Evolutionary conservation across 2,888 invertebrate genomes (phyloP), one percentile per base, ranked within the genome.

Genomic region (Thymelicus sylvestris): DNA sequence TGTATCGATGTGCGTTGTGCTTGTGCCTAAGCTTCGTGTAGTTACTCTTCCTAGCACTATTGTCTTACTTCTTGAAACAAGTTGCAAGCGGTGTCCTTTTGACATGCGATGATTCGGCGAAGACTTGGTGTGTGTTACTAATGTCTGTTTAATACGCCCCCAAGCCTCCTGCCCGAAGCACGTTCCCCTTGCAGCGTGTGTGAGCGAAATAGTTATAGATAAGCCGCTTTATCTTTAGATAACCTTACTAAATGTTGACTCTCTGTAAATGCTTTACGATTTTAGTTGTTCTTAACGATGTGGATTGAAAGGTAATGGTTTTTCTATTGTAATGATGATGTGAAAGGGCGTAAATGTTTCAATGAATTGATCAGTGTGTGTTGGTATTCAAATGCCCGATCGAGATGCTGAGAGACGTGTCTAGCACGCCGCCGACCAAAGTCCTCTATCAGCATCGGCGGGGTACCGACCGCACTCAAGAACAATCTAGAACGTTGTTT

Each of bases 371-470:
- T 90, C 86, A 88, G 92, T 93, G 93, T 95, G 95, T 95, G 95
- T 96, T 96, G 95, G 95, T 95, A 95, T 95, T 95, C 95, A 95
- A 96, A 95, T 95, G 95, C 93, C 92, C 93, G 93, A 93, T 92
- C 91, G 92, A 90, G 92, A 92, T 92, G 93, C 93, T 93, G 92
- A 90, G 83, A 83, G 89, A 89, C 88, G 88, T 80, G 82, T 83
- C 83, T 78, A 83, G 82, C 57, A 63, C 86, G 90, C 87, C 87
- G 78, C 77, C 81, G 90, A 87, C 89, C 86, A 72, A 89, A 90
- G 84, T 91, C 86, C 93, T 88, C 92, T 93, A 93, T 93, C 93
- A 92, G 93, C 92, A 93, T 88, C 83, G 77, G 79, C 86, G 92
- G 83, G 83, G 79, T 87, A 89, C 91, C 91, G 91, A 91, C 91